Conservation (phyloP, 2,797 vertebrate species). For the Trematomus bernacchii region DNA sequence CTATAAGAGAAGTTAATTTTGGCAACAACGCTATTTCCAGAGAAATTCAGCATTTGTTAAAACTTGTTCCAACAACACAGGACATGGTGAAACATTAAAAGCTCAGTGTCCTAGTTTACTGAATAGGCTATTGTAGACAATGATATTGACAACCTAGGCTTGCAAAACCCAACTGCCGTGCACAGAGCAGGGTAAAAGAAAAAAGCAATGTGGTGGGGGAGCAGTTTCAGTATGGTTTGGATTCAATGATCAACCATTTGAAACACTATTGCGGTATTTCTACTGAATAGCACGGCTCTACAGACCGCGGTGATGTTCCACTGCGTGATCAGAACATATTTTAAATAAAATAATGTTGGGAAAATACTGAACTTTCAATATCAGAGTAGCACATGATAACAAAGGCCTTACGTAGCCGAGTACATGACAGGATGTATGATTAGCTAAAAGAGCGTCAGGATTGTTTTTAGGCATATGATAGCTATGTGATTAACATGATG, state of each 20-base stretch:
- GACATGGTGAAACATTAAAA: slow-evolving; percentile 12
- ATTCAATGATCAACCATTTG: slow-evolving; percentile 1
- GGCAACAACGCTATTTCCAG: neutral
- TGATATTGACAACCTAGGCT: neutral
- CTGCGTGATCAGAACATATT: neutral
- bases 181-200: slow-evolving; percentile 18
- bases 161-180: slow-evolving; percentile 31
- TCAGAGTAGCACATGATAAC: too few species aligned
- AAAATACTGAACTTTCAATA: too few species aligned
- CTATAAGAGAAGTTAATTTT: neutral
- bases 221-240: slow-evolving; percentile 1
- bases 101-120: slow-evolving; percentile 33
- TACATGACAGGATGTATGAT: too few species aligned
- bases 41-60: slow-evolving; percentile 26
- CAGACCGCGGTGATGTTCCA: neutral
- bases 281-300: too few species aligned
- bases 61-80: slow-evolving; percentile 13
- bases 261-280: neutral
- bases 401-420: too few species aligned
- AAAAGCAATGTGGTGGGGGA: neutral
- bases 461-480: too few species aligned
- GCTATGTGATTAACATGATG: too few species aligned
- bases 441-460: too few species aligned
- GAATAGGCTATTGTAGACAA: slow-evolving; percentile 4
- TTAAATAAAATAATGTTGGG: neutral